Evolutionary conservation across 2,797 vertebrate genomes (phyloP).

Genomic region (Hoplostethus mediterraneus): DNA sequence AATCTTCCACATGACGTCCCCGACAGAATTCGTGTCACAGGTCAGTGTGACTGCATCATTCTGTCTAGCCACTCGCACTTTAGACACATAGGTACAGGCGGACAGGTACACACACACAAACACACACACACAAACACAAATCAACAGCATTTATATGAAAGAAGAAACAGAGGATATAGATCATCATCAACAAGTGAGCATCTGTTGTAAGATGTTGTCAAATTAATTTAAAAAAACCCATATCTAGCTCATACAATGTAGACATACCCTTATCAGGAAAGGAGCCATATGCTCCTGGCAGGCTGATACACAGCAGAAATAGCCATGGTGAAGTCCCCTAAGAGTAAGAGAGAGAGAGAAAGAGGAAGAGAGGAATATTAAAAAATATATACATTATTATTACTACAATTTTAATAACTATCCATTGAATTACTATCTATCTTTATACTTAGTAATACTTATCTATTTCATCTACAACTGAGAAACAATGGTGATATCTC

Average conservation of each 20-base stretch:
- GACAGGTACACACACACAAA: neutral
- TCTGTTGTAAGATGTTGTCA: neutral
- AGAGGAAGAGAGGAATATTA: neutral
- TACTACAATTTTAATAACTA: neutral
- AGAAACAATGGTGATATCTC: neutral
- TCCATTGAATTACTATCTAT: neutral
- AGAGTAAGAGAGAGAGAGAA: constrained; percentile 22
- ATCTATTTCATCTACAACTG: too few species aligned
- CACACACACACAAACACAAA: neutral
- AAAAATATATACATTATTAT: neutral
- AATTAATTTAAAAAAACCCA: neutral
- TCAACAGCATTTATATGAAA: neutral
- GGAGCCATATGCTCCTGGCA: constrained; percentile 24
- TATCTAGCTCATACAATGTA: neutral
- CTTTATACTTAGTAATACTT: neutral
- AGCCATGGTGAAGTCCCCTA: constrained; percentile 56
- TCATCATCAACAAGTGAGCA: neutral
- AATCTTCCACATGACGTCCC: constrained; percentile 64
- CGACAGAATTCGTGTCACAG: constrained; percentile 24
- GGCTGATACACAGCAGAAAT: constrained; percentile 53
- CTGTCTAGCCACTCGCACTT: constrained; percentile 55
- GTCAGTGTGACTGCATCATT: constrained; percentile 37
- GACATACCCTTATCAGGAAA: constrained; percentile 73
- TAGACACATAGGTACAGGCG: constrained; percentile 15
- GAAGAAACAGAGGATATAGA: neutral